Percentiles rank a stretch among this genome's conserved stretches.
Conservation (phyloP, 2,888 invertebrate species). For the Alviniconcha strummeri region DNA sequence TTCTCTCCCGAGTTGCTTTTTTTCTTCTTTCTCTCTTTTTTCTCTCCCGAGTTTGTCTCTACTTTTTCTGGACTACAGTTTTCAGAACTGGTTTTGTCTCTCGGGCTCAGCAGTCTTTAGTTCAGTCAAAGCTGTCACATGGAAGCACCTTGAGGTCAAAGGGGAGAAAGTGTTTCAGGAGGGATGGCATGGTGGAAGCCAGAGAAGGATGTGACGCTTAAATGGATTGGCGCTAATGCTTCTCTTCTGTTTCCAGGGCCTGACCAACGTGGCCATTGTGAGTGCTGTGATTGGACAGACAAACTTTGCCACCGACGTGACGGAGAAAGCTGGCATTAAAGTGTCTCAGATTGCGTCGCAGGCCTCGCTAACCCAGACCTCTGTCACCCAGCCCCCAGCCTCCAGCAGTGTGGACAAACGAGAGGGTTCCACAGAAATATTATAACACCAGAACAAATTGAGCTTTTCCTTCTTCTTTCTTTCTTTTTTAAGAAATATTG, state of each 20-base stretch:
- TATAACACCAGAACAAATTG: neutral
- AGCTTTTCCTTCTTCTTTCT: neutral
- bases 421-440: constrained; percentile 9
- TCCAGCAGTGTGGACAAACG: neutral
- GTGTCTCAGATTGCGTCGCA: constrained; percentile 31
- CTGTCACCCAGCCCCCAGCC: too few species aligned
- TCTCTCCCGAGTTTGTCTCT: too few species aligned
- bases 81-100: too few species aligned
- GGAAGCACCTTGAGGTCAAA: too few species aligned
- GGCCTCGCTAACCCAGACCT: neutral
- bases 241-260: constrained; percentile 52
- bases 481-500: neutral
- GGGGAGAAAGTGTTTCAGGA: too few species aligned
- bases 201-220: too few species aligned
- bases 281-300: constrained; percentile 59
- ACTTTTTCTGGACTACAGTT: too few species aligned
- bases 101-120: too few species aligned
- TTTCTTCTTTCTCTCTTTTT: too few species aligned
- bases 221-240: neutral
- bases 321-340: constrained; percentile 42
- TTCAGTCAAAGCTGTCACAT: too few species aligned
- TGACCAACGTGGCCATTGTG: constrained; percentile 65
- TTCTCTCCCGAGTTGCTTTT: too few species aligned
- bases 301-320: constrained; percentile 62
- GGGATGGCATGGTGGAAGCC: too few species aligned